Evolutionary conservation across 2,113 vertebrate species (phyloP).

Genomic region (Caretta caretta): DNA sequence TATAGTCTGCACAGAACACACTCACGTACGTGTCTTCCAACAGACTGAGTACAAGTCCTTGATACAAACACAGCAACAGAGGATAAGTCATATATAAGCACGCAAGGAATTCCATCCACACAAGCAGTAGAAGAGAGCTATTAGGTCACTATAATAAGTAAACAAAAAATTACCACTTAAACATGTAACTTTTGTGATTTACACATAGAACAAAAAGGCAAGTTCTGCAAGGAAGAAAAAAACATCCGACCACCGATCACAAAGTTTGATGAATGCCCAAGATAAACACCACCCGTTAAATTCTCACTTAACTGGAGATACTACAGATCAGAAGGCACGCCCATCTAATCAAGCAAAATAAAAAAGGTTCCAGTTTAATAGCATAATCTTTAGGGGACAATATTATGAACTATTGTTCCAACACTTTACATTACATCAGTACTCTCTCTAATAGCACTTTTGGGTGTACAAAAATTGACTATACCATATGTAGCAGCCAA

Average conservation of each 20-base stretch:
- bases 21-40: neutral
- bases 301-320: conserved; percentile 1
- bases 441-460: neutral
- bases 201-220: neutral
- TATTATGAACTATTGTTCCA: neutral
- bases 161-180: neutral
- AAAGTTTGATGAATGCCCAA: conserved; percentile 10
- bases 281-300: conserved; percentile 4
- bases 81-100: neutral
- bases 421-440: neutral
- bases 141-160: neutral
- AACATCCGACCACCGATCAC: neutral
- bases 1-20: neutral
- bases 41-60: neutral
- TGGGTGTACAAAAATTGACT: neutral
- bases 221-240: neutral
- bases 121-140: neutral
- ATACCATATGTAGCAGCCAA: neutral
- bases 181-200: neutral
- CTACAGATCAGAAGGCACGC: neutral
- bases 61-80: neutral
- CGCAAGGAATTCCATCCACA: neutral
- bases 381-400: accelerated
- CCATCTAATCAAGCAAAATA: neutral
- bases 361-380: neutral